Evolutionary conservation across 2,888 invertebrate species (phyloP).

Genomic region (Melinaea marsaeus): DNA sequence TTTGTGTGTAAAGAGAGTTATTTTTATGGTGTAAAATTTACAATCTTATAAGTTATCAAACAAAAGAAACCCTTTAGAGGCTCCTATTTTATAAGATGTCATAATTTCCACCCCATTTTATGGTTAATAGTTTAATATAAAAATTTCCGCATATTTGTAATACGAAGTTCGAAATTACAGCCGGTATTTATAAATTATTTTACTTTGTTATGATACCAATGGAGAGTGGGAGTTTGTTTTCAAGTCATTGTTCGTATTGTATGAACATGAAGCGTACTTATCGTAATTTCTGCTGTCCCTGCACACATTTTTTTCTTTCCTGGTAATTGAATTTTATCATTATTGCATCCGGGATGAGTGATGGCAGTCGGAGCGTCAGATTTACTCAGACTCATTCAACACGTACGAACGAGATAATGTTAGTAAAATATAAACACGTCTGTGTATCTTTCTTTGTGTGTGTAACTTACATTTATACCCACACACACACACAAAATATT

Average conservation of each 20-base stretch:
- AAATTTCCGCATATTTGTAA: too few species aligned
- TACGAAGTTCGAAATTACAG: too few species aligned
- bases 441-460: not conserved
- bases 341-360: slow-evolving; percentile 31
- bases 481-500: too few species aligned
- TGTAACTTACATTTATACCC: too few species aligned
- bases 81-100: too few species aligned
- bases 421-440: not conserved
- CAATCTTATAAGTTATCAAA: too few species aligned
- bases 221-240: slow-evolving; percentile 5
- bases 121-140: too few species aligned
- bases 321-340: slow-evolving; percentile 34
- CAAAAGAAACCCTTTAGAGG: too few species aligned
- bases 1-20: too few species aligned
- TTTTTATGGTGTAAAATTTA: too few species aligned
- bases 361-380: slow-evolving; percentile 19
- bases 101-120: too few species aligned
- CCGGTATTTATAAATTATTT: too few species aligned
- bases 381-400: slow-evolving; percentile 15
- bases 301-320: slow-evolving; percentile 31
- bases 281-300: not conserved
- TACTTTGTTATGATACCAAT: slow-evolving; percentile 3
- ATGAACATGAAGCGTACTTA: not conserved
- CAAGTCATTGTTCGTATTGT: not conserved
- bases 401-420: slow-evolving; percentile 16